Conservation (phyloP, 2,113 vertebrate species). For the Gambusia affinis region DNA sequence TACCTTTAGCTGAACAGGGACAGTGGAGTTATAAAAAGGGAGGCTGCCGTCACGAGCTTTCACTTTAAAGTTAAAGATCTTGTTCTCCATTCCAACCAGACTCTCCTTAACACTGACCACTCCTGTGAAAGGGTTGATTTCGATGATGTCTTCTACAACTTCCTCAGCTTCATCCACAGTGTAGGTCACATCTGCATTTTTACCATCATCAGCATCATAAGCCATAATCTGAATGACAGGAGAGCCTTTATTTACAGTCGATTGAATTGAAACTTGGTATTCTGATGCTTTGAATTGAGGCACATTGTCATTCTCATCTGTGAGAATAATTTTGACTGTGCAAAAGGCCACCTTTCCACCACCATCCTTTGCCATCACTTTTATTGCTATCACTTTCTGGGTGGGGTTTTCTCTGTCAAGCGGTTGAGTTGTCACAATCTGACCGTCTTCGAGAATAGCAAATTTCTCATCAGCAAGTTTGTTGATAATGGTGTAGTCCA, state of each 20-base stretch:
- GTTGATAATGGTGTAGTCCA: constrained; percentile 97
- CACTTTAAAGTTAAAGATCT: constrained; percentile 90
- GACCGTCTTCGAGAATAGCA: constrained; percentile 84
- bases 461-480: constrained; percentile 94
- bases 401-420: constrained; percentile 93
- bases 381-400: constrained; percentile 93
- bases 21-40: constrained; percentile 89
- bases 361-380: constrained; percentile 95
- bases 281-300: constrained; percentile 91
- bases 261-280: constrained; percentile 91
- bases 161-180: constrained; percentile 86
- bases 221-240: constrained; percentile 93
- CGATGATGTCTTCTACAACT: constrained; percentile 86
- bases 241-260: constrained; percentile 89
- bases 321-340: constrained; percentile 95
- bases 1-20: constrained; percentile 90
- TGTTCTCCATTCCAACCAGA: constrained; percentile 90
- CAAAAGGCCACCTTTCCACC: constrained; percentile 95
- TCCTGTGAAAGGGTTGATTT: constrained; percentile 92
- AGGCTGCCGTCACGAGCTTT: constrained; percentile 92
- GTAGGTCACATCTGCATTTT: constrained; percentile 95
- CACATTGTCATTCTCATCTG: constrained; percentile 95
- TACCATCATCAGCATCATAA: constrained; percentile 94
- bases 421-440: constrained; percentile 87
- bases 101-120: constrained; percentile 91